Evolutionary conservation across 2,113 vertebrate species (phyloP), one percentile per base, ranked within the genome.

Genomic region (Mystacornis crossleyi): DNA sequence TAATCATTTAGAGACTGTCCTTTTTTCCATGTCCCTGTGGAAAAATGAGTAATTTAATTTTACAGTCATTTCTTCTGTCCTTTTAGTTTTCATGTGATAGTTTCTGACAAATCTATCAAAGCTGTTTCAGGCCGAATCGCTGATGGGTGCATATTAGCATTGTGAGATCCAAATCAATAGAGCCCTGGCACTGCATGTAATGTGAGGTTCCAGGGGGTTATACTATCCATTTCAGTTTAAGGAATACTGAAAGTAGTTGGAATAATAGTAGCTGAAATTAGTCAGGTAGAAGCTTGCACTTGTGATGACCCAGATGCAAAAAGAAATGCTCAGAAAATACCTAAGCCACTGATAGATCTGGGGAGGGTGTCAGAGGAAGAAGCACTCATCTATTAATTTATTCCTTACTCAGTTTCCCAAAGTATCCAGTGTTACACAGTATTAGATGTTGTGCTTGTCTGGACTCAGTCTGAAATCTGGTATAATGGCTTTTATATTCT

Each of bases 21-120:
- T 71, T 81, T 83, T 71, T 51, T 19, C 23, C 60, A 21, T 19
- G 21, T 79, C 86, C 75, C 31, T 15, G 15, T 67, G 72, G 83
- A 92, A 95, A 89, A 90, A 23, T 15, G 48, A 92, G 55, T 81
- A 45, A 93, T 86, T 94, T 54, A 53, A 90, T 90, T 86, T 92
- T 60, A 55, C 16, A 57, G 45, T 57, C 1, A 82, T 72, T 82
- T 90, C 11, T 74, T 94, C 66, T 43, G 9, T 69, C 81, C 40
- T 80, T 82, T 88, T 53, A 38, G 12, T 82, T 90, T 88, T 88
- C 71, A 29, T 34, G 31, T 80, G 85, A 87, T 61, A 29, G 45
- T 51, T 92, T 75, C 62, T 82, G 85, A 74, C 55, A 71, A 60
- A 84, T 31, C 55, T 64, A 81, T 86, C 67, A 25, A 45, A 73